Evolutionary conservation across 1,140 invertebrate genomes (phyloP), one percentile per base, ranked within the genome.

Genomic region (Schlechtendalia chinensis): DNA sequence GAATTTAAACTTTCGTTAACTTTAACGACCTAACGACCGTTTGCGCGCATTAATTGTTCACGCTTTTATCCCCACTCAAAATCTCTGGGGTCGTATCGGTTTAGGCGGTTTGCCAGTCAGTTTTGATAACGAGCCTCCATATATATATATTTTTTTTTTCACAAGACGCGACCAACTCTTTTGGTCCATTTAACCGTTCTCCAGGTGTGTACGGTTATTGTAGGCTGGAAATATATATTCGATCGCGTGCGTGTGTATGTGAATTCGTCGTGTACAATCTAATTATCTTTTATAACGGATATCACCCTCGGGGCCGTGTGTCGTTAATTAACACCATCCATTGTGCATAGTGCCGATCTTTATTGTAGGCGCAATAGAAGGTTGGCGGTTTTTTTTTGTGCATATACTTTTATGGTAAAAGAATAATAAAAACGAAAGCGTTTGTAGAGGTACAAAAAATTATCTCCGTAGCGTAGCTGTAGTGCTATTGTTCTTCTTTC

Each of bases 101-200:
- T 77, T 58, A 77, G 74, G 74, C 74, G n/a, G 54, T 56, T 56
- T 77, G 74, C 74, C 74, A 77, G 74, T 77, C 32, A 27, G 53
- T 77, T 24, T 58, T 58, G 56, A 61, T 61, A 47, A 77, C 56
- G 56, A 61, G 56, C 32, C n/a, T 17, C 12, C n/a, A 19, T 56
- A 27, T 39, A 4, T 39, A 39, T 39, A 27, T 32, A 50, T 22
- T 74, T 58, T 58, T 50, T 77, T 16, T 19, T 3, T n/a, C 10
- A 45, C 11, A 56, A n/a, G 24, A 39, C n/a, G 32, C 32, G 11
- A 58, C n/a, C 45, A 8, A 39, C 59, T 58, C 32, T 27, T 77
- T 45, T 8, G 16, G 56, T 77, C 14, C n/a, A 58, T 77, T 77
- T n/a, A 56, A 45, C 56, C 16, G 12, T 19, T 59, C 10, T 65